These are phyloP conservation scores for Zaprionus capensis DNA, from an alignment of 1,140 invertebrate species.

Conservation along the genomic window DNA sequence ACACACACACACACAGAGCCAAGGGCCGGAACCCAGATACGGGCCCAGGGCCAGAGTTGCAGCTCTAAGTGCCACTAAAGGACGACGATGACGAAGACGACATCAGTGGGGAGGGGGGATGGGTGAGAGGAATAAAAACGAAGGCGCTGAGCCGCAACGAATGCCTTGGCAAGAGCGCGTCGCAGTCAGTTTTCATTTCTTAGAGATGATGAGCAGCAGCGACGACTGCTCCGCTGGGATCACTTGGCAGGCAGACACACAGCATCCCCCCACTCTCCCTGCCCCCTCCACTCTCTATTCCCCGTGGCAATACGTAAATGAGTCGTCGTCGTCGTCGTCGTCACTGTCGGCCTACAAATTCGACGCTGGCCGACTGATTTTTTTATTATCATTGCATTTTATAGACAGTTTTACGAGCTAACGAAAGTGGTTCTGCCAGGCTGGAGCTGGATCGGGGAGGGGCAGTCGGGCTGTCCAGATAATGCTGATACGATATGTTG, in stretches of 20 bases:
- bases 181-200: conserved; percentile 15
- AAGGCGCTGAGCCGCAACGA: conserved; percentile 54
- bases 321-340: conserved; percentile 56
- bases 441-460: too few relatives aligned
- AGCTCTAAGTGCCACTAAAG: conserved; percentile 75
- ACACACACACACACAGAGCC: conserved; percentile 14
- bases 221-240: conserved; percentile 47
- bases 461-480: conserved; percentile 43
- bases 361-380: conserved; percentile 52
- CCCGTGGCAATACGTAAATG: conserved; percentile 55
- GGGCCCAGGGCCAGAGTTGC: conserved; percentile 34
- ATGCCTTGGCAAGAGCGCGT: conserved; percentile 20
- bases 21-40: conserved; percentile 38
- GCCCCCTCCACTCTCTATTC: not conserved
- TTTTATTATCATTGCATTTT: conserved; percentile 82
- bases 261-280: not conserved
- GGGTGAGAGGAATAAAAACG: conserved; percentile 21
- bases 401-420: conserved; percentile 82
- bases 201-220: conserved; percentile 12
- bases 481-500: conserved; percentile 40
- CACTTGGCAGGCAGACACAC: conserved; percentile 33
- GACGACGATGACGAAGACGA: conserved; percentile 29
- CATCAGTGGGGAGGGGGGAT: not conserved
- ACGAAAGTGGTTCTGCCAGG: conserved; percentile 76
- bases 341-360: conserved; percentile 45